Conservation (phyloP, 2,797 vertebrate genomes). For the Notamacropus eugenii region DNA sequence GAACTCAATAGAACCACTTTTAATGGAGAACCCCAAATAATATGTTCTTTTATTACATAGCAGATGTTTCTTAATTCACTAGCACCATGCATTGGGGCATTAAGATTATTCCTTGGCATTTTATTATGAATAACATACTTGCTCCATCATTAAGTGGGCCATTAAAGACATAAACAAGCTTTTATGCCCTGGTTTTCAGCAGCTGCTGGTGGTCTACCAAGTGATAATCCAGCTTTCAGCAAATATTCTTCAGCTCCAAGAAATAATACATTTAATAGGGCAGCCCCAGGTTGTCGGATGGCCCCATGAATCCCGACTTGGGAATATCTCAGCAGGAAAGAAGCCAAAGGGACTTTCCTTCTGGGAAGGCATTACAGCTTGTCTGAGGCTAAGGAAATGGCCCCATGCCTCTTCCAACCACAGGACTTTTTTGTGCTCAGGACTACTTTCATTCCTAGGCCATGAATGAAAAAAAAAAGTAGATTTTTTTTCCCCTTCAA, state of each 20-base stretch:
- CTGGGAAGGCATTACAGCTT: background rate
- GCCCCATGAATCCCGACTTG: constrained; percentile 58
- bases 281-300: constrained; percentile 60
- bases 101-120: constrained; percentile 89
- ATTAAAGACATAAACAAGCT: constrained; percentile 91
- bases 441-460: background rate
- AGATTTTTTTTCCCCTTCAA: background rate
- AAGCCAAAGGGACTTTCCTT: background rate
- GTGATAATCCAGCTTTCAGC: constrained; percentile 89
- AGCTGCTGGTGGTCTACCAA: constrained; percentile 90
- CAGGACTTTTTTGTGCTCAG: background rate
- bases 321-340: constrained; percentile 63
- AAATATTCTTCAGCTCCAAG: constrained; percentile 80
- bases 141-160: constrained; percentile 88
- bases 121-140: constrained; percentile 90
- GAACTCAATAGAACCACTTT: constrained; percentile 78
- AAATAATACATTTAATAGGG: constrained; percentile 78
- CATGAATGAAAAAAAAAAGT: background rate
- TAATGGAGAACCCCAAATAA: constrained; percentile 82
- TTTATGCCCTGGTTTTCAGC: constrained; percentile 88
- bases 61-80: constrained; percentile 92
- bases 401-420: background rate
- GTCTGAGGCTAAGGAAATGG: background rate
- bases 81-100: constrained; percentile 86
- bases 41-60: constrained; percentile 86